These are phyloP conservation scores for Gobio occitaniae DNA, from an alignment of 2,797 vertebrate species.

Conservation along the genomic window DNA sequence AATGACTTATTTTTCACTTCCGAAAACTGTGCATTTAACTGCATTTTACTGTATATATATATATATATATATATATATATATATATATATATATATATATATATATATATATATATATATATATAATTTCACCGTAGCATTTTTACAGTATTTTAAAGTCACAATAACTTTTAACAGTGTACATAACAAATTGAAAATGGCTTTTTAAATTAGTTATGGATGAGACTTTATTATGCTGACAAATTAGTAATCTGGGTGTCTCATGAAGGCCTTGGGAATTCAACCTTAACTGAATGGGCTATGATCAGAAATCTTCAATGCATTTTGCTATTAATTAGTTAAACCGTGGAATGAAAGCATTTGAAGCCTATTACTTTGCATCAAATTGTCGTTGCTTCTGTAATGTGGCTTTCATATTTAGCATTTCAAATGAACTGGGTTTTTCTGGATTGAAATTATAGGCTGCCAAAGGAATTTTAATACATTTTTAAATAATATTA, in stretches of 20 bases:
- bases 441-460: background rate
- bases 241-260: constrained; percentile 42
- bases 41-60: too few relatives aligned
- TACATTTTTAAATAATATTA: background rate
- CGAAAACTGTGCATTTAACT: too few relatives aligned
- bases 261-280: constrained; percentile 49
- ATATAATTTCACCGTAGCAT: too few relatives aligned
- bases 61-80: background rate
- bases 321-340: constrained; percentile 50
- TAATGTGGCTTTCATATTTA: constrained; percentile 37
- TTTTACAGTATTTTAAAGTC: too few relatives aligned
- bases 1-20: too few relatives aligned
- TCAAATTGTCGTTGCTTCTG: constrained; percentile 33
- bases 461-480: background rate
- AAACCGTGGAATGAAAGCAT: constrained; percentile 32
- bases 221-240: constrained; percentile 19
- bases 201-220: constrained; percentile 44
- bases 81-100: too few relatives aligned
- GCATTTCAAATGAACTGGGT: background rate
- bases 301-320: constrained; percentile 33
- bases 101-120: too few relatives aligned
- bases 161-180: too few relatives aligned
- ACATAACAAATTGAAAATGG: constrained; percentile 12
- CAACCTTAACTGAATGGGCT: constrained; percentile 44
- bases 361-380: constrained; percentile 1